phyloP scores from a whole-genome alignment of 1,140 invertebrate species.

The Sesamia nonagrioides region DNA sequence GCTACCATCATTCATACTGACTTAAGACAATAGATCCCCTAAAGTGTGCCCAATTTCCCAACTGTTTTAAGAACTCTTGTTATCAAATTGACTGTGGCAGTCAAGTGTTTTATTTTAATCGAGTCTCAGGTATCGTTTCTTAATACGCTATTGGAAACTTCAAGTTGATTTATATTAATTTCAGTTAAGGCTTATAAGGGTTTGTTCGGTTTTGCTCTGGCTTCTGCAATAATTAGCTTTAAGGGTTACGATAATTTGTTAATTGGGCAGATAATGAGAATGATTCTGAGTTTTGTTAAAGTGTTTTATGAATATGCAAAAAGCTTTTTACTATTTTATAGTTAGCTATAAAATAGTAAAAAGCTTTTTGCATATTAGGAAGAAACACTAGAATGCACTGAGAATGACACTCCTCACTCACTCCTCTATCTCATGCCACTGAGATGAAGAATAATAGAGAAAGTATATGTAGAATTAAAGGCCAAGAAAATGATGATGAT shows the following conservation, averaged over 20 bases:
- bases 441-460: too few relatives aligned
- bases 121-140: constrained; percentile 32
- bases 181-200: constrained; percentile 9
- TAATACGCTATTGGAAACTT: constrained; percentile 29
- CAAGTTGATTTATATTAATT: constrained; percentile 28
- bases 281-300: neutral
- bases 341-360: too few relatives aligned
- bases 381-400: too few relatives aligned
- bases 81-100: constrained; percentile 33
- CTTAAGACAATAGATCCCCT: constrained; percentile 40
- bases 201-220: neutral
- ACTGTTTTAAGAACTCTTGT: constrained; percentile 27
- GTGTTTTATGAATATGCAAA: too few relatives aligned
- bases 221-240: neutral
- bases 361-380: too few relatives aligned
- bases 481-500: too few relatives aligned
- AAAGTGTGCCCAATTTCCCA: constrained; percentile 43
- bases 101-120: constrained; percentile 45
- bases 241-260: neutral
- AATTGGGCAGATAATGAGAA: neutral
- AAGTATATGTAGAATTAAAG: too few relatives aligned
- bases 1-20: constrained; percentile 56
- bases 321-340: too few relatives aligned
- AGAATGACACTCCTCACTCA: too few relatives aligned
- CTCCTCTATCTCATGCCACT: too few relatives aligned